These are phyloP conservation scores for Drosophila pseudoobscura DNA, from an alignment of 1,140 invertebrate genomes.

Conservation along the genomic window DNA sequence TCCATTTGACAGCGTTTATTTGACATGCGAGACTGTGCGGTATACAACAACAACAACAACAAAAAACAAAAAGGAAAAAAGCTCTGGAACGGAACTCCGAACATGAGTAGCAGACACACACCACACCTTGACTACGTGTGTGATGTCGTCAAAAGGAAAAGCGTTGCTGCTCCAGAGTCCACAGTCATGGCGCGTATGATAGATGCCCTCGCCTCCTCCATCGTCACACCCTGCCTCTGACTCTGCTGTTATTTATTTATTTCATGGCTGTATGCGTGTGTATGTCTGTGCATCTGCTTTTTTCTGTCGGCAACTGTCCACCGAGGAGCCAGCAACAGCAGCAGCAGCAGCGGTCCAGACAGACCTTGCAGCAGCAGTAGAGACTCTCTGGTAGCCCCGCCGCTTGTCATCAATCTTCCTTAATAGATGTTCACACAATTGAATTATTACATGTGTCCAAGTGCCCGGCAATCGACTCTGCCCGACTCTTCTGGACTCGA, in stretches of 20 bases:
- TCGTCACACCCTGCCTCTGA: not conserved
- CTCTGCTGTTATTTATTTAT: constrained; percentile 66
- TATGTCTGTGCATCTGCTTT: constrained; percentile 29
- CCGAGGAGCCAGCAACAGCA: not conserved
- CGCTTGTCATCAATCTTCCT: constrained; percentile 79
- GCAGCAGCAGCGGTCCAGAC: constrained; percentile 12
- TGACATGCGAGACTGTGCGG: constrained; percentile 53
- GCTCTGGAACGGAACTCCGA: no score
- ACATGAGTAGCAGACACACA: not conserved
- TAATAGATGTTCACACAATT: constrained; percentile 82
- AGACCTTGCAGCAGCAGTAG: constrained; percentile 22
- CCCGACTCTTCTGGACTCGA: not conserved
- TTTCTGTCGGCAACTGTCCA: constrained; percentile 28
- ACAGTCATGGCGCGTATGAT: constrained; percentile 50
- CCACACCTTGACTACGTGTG: constrained; percentile 55
- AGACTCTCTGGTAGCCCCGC: constrained; percentile 26
- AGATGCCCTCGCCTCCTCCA: constrained; percentile 23
- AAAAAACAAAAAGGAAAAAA: not conserved
- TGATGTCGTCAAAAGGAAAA: constrained; percentile 49
- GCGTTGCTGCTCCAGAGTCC: constrained; percentile 23
- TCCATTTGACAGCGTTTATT: constrained; percentile 64
- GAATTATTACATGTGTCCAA: constrained; percentile 82
- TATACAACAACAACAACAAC: constrained; percentile 43
- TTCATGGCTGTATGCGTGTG: constrained; percentile 31
- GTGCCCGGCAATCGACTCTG: constrained; percentile 69